A percentile compares a stretch with the other conserved stretches of the same genome.
Conservation (phyloP, 2,113 vertebrate species). For the Vanacampus margaritifer region DNA sequence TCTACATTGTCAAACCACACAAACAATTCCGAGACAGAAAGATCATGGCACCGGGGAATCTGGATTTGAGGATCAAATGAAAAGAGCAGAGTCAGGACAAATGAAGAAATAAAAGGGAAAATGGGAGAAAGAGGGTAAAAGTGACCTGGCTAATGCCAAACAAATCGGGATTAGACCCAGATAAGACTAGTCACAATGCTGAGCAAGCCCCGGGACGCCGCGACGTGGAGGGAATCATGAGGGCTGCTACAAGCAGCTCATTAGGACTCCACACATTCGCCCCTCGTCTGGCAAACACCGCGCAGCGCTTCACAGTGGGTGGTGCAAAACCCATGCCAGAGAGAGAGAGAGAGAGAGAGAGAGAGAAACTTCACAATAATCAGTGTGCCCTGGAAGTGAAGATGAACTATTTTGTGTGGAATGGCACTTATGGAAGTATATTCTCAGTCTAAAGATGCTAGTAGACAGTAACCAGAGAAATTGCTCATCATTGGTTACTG, state of each 20-base stretch:
- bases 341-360: background rate
- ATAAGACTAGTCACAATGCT: conserved; percentile 70
- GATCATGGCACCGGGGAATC: conserved; percentile 11
- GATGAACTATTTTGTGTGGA: conserved; percentile 29
- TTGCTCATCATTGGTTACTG: conserved; percentile 25
- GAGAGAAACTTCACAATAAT: conserved; percentile 52
- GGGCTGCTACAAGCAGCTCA: conserved; percentile 53
- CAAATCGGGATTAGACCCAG: conserved; percentile 65
- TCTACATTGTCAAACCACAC: background rate
- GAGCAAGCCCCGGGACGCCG: conserved; percentile 58
- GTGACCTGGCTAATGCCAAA: conserved; percentile 56
- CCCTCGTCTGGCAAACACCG: conserved; percentile 65
- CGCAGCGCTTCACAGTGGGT: conserved; percentile 57
- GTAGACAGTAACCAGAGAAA: conserved; percentile 36
- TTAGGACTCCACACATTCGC: conserved; percentile 61
- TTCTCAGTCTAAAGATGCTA: conserved; percentile 25
- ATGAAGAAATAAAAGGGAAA: conserved; percentile 30
- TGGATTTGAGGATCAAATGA: conserved; percentile 23
- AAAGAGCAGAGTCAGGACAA: conserved; percentile 29
- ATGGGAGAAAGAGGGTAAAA: conserved; percentile 26
- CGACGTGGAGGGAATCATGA: conserved; percentile 54
- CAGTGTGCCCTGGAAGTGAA: conserved; percentile 26
- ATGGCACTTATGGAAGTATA: conserved; percentile 12
- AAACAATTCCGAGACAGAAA: conserved; percentile 4
- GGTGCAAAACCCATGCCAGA: conserved; percentile 45